phyloP scores from a whole-genome alignment of 2,888 invertebrate genomes.

The Eupeodes luniger region DNA sequence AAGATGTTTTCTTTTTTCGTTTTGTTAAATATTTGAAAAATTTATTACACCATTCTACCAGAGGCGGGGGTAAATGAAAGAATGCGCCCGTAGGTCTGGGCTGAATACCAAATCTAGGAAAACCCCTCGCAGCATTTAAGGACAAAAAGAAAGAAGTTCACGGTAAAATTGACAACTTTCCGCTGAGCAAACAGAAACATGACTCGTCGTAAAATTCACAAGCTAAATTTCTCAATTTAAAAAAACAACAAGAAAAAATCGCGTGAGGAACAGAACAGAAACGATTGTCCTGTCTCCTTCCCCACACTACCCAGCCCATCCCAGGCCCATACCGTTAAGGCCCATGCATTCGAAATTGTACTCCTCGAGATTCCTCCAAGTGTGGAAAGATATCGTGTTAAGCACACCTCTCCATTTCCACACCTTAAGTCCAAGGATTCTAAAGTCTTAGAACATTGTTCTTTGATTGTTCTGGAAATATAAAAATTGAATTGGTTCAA shows the following conservation, averaged over 20 bases:
- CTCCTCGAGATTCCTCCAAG: background rate
- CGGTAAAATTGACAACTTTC: conserved; percentile 56
- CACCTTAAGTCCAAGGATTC: conserved; percentile 49
- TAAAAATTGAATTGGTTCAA: conserved; percentile 67
- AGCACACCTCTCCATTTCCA: conserved; percentile 29
- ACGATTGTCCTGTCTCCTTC: background rate
- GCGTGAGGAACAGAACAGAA: conserved; percentile 26
- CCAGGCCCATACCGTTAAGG: background rate
- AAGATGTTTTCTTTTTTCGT: conserved; percentile 5
- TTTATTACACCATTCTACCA: conserved; percentile 50
- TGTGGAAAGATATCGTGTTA: conserved; percentile 28
- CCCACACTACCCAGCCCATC: background rate
- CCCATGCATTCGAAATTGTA: background rate
- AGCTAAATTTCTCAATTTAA: conserved; percentile 70
- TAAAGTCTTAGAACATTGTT: conserved; percentile 59
- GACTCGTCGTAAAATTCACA: conserved; percentile 60
- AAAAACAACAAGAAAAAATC: conserved; percentile 1
- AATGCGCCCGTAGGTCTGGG: conserved; percentile 20
- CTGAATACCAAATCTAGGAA: conserved; percentile 56
- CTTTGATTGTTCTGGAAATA: conserved; percentile 69
- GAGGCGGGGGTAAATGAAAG: conserved; percentile 2
- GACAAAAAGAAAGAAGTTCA: conserved; percentile 28
- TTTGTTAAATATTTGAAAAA: conserved; percentile 49
- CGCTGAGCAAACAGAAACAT: conserved; percentile 36
- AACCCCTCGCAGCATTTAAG: background rate